These are phyloP conservation scores for Alectura lathami DNA, from an alignment of 2,113 vertebrate genomes.

Conservation along the genomic window DNA sequence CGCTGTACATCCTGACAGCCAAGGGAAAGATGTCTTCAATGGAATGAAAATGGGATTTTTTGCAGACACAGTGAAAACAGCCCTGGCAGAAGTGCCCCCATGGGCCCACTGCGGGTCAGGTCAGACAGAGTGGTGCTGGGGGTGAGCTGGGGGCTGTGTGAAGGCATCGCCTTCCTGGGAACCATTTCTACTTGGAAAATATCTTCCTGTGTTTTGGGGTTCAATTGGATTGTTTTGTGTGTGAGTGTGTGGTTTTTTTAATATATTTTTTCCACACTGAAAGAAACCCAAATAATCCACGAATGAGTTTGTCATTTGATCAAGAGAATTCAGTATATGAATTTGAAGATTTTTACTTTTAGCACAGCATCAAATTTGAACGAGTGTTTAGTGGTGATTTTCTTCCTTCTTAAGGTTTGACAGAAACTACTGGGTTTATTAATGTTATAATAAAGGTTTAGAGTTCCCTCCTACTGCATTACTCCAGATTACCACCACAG, in stretches of 20 bases:
- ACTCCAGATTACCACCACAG: background rate
- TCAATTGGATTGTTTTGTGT: background rate
- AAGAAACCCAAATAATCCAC: background rate
- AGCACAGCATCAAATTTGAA: background rate
- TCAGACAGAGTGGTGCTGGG: background rate
- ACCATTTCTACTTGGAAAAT: background rate
- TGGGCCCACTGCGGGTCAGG: fast-evolving
- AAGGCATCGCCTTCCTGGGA: background rate
- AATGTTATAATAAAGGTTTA: constrained; percentile 24
- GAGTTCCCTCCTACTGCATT: background rate
- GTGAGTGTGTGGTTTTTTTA: background rate
- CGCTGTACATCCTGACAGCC: background rate
- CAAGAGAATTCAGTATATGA: background rate
- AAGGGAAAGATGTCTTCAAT: background rate
- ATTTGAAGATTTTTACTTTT: background rate
- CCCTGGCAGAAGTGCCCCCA: background rate
- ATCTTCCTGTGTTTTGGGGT: background rate
- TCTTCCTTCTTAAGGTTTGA: background rate
- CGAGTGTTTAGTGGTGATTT: background rate
- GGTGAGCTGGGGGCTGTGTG: background rate
- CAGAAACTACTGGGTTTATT: background rate
- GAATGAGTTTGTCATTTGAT: background rate
- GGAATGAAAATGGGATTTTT: background rate
- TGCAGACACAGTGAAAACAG: background rate
- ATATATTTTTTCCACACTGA: background rate